Percentiles rank a stretch among this genome's conserved stretches.
Evolutionary conservation across 2,113 vertebrate species (phyloP).

Genomic region (Alaudala cheleensis): DNA sequence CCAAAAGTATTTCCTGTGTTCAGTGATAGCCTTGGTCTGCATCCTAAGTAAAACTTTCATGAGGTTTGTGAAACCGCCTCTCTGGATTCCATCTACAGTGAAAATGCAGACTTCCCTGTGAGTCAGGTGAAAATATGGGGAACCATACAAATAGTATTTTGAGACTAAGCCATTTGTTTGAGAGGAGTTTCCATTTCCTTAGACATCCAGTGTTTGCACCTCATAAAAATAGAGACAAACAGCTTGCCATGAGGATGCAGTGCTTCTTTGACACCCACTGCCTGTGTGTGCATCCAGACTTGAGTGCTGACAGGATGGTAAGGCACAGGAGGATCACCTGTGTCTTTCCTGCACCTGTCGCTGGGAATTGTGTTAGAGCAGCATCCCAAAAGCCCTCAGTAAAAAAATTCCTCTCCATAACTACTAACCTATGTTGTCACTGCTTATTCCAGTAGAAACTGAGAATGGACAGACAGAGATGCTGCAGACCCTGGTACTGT

Average conservation of each 20-base stretch:
- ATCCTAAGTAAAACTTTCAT: neutral
- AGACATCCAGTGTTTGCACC: neutral
- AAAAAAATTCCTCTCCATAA: neutral
- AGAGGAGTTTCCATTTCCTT: neutral
- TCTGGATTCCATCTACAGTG: neutral
- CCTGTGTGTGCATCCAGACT: neutral
- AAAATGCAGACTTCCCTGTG: neutral
- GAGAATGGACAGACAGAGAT: neutral
- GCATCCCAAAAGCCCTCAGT: neutral
- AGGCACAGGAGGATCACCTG: neutral
- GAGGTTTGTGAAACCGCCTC: neutral
- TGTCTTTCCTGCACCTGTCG: neutral
- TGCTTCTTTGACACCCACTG: neutral
- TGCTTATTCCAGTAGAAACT: neutral
- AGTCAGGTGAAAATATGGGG: neutral
- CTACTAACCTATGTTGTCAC: neutral
- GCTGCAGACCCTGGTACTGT: neutral
- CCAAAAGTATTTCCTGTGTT: neutral
- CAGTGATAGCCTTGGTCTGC: neutral
- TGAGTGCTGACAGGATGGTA: neutral
- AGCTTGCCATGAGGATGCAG: rapidly evolving
- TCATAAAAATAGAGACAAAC: neutral
- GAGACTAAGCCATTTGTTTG: neutral
- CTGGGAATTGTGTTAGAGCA: neutral
- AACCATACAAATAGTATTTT: neutral